Evolutionary conservation across 2,113 vertebrate genomes (phyloP).

Genomic region (Crocuta crocuta): DNA sequence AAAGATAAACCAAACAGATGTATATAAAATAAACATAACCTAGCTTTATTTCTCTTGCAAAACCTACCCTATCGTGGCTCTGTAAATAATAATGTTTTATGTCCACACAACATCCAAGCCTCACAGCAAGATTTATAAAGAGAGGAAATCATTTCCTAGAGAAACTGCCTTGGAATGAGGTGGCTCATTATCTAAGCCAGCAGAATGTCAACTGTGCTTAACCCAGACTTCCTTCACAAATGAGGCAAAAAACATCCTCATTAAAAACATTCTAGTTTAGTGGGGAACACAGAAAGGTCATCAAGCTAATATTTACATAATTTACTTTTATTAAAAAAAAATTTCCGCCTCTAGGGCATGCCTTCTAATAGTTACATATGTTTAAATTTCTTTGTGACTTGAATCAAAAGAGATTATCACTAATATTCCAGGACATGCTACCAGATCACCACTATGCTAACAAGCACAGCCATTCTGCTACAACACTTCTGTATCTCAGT

Average conservation of each 20-base stretch:
- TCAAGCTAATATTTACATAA: constrained; percentile 63
- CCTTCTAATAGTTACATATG: not conserved
- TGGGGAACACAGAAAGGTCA: constrained; percentile 66
- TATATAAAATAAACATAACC: constrained; percentile 1
- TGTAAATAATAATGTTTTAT: constrained; percentile 63
- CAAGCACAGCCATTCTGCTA: not conserved
- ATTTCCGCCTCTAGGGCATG: not conserved
- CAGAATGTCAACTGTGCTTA: constrained; percentile 79
- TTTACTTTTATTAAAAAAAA: constrained; percentile 65
- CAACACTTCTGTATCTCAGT: not conserved
- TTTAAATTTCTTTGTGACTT: constrained; percentile 27
- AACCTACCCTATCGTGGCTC: constrained; percentile 49
- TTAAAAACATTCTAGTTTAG: constrained; percentile 74
- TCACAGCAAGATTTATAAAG: constrained; percentile 70
- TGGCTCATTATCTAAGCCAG: constrained; percentile 77
- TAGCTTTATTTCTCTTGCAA: constrained; percentile 24
- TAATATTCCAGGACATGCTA: constrained; percentile 3
- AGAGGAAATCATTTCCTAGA: constrained; percentile 71
- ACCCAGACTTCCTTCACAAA: constrained; percentile 79
- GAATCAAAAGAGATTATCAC: constrained; percentile 39
- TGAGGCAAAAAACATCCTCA: constrained; percentile 55
- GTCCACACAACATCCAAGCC: constrained; percentile 56
- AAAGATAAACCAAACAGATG: not conserved
- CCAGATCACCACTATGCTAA: not conserved
- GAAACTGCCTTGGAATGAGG: constrained; percentile 71